These are phyloP conservation scores for Ciconia stormi DNA, from an alignment of 2,113 vertebrate species.

Conservation along the genomic window DNA sequence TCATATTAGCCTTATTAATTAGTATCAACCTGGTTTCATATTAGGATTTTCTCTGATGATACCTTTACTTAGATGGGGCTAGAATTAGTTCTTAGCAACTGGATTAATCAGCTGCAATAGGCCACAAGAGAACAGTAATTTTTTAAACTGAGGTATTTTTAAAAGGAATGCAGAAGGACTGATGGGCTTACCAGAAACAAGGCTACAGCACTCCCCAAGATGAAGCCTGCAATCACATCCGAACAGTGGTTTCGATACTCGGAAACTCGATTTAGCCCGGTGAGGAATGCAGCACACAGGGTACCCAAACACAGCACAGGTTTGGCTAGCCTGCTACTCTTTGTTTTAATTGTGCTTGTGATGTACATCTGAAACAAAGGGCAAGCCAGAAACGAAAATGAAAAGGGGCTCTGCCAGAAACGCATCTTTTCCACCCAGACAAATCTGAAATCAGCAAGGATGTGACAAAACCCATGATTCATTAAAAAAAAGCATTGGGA, in stretches of 20 bases:
- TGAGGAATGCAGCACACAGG: conserved; percentile 93
- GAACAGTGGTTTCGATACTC: conserved; percentile 98
- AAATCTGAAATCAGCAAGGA: neutral
- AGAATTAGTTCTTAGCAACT: neutral
- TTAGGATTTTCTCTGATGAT: neutral
- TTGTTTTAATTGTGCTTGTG: conserved; percentile 98
- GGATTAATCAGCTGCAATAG: neutral
- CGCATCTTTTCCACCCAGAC: accelerated
- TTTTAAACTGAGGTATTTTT: neutral
- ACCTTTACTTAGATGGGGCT: neutral
- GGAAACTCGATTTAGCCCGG: conserved; percentile 92
- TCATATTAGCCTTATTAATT: neutral
- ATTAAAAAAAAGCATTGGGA: neutral
- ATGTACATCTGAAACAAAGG: conserved; percentile 91
- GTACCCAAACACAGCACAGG: conserved; percentile 93
- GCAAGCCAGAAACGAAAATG: neutral
- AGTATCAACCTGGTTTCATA: neutral
- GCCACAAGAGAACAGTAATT: neutral
- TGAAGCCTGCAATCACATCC: conserved; percentile 93
- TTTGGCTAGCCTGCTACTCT: conserved; percentile 96
- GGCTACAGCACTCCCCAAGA: conserved; percentile 90
- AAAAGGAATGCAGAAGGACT: neutral
- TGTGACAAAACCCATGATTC: neutral
- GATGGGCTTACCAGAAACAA: conserved; percentile 88
- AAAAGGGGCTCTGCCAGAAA: neutral